Conservation (phyloP, 2,113 vertebrate species). For the Recurvirostra avosetta region DNA sequence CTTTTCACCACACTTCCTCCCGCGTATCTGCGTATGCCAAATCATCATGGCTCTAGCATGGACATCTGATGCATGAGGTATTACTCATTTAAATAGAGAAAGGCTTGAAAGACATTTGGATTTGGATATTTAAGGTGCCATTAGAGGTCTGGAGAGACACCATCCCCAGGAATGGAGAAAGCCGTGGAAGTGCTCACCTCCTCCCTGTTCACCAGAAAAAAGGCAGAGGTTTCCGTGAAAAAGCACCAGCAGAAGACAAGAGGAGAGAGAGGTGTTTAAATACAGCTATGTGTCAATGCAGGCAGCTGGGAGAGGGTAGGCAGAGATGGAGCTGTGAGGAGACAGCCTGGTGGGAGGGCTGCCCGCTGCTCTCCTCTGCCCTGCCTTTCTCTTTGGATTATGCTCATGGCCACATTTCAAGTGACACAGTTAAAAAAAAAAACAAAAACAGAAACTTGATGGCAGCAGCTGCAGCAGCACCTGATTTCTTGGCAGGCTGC, state of each 20-base stretch:
- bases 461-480: background rate
- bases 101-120: background rate
- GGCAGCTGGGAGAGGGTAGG: background rate
- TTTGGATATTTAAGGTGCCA: background rate
- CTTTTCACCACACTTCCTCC: background rate
- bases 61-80: background rate
- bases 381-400: background rate
- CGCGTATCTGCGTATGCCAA: background rate
- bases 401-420: background rate
- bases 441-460: background rate
- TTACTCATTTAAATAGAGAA: background rate
- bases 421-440: background rate
- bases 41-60: background rate
- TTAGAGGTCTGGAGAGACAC: background rate
- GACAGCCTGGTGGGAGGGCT: background rate
- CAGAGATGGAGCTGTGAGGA: background rate
- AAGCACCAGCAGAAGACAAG: background rate
- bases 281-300: background rate
- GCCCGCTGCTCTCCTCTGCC: background rate
- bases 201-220: background rate
- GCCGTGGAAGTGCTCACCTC: rapidly evolving
- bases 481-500: background rate
- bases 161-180: background rate
- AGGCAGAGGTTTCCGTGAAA: background rate
- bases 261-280: background rate